Evolutionary conservation across 2,888 invertebrate genomes (phyloP), one percentile per base, ranked within the genome.

Genomic region (Lasioglossum oenotherae): DNA sequence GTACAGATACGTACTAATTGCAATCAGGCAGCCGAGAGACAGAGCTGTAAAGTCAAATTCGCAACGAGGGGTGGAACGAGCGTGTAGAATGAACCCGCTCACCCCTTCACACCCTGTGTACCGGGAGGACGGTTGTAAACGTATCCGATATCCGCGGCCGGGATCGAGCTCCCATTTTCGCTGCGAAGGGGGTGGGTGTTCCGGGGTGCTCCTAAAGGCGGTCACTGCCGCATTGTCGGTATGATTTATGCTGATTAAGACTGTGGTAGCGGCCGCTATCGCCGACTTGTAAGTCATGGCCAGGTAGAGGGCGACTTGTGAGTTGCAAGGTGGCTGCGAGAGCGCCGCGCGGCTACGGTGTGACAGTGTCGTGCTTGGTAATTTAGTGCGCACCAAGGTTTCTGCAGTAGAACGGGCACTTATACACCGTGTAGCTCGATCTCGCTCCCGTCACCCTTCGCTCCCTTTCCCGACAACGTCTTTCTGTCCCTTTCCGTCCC

Each of bases 231-330:
- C 91, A 92, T 93, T 93, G 92, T 93, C 92, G 93, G 90, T 94
- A 94, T 94, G 94, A 94, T 95, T 94, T 94, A 95, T 92, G 93
- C 93, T 95, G 94, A 95, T 95, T 94, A 95, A 95, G 94, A 94
- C 93, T 93, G 92, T 91, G 92, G 93, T 93, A 92, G 92, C 92
- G 92, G 90, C 91, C 92, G 93, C 93, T 94, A 94, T 94, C 94
- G 93, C 91, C 92, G 91, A 93, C 92, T 93, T 93, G 92, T 94
- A 94, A 94, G 92, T 93, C 92, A 92, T 91, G 92, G 83, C 78
- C 86, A 79, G 82, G 86, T 80, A 84, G 90, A 87, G 89, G 90
- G 87, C 86, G 90, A 89, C 88, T 92, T 90, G 88, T 83, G 82
- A 91, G 85, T 89, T 88, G 89, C 90, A 91, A 91, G 90, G 89